phyloP scores from a whole-genome alignment of 2,888 invertebrate species.

The Cheilosia grossa region DNA sequence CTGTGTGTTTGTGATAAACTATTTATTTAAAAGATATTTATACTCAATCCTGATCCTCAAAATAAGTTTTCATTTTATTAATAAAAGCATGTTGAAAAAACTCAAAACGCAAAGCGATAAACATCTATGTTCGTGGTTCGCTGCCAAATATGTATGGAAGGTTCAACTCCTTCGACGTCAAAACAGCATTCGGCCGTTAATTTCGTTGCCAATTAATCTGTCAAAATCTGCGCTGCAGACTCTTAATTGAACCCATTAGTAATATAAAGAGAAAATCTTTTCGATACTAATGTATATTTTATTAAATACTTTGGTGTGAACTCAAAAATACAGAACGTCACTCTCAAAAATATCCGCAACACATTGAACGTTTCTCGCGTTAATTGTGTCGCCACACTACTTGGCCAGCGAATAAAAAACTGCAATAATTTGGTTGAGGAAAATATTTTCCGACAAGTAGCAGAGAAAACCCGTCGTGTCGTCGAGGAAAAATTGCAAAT shows the following conservation, averaged over 20 bases:
- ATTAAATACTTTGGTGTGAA: too few relatives aligned
- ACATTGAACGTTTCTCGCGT: not conserved
- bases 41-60: slow-evolving; percentile 14
- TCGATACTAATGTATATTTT: not conserved
- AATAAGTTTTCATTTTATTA: slow-evolving; percentile 31
- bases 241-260: slow-evolving; percentile 42
- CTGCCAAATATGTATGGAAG: slow-evolving; percentile 25
- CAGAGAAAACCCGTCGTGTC: not conserved
- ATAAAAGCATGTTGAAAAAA: slow-evolving; percentile 19
- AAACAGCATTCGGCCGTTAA: slow-evolving; percentile 26
- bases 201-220: slow-evolving; percentile 34
- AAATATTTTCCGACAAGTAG: not conserved
- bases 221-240: slow-evolving; percentile 27
- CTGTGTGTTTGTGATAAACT: not conserved
- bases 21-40: slow-evolving; percentile 49
- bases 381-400: slow-evolving; percentile 12
- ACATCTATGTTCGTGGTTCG: slow-evolving; percentile 22
- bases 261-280: not conserved
- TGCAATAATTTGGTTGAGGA: slow-evolving; percentile 14
- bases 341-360: slow-evolving; percentile 14
- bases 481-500: slow-evolving; percentile 7
- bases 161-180: slow-evolving; percentile 23
- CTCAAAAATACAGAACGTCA: slow-evolving; percentile 13
- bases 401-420: not conserved
- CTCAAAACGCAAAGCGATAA: not conserved